These are phyloP conservation scores for Caenorhabditis sp. DNA, from an alignment of 2,888 invertebrate genomes.

Conservation along the genomic window DNA sequence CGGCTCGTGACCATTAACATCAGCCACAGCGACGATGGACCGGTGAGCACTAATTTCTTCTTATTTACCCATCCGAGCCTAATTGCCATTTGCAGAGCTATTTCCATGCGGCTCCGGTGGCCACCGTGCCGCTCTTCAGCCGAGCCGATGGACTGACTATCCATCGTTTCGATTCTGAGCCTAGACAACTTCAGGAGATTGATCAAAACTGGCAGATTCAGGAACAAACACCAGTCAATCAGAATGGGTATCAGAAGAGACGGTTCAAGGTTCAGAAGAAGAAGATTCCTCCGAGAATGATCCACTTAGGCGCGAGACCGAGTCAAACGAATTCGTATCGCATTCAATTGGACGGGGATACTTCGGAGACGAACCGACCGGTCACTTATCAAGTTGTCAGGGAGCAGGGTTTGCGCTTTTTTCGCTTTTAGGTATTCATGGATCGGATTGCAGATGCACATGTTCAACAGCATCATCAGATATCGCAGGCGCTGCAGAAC, in stretches of 20 bases:
- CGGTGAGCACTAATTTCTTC: too few relatives aligned
- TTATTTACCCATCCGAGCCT: too few relatives aligned
- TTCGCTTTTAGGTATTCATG: background rate
- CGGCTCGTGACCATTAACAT: constrained; percentile 47
- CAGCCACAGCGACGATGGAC: constrained; percentile 53
- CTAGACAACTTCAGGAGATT: constrained; percentile 39
- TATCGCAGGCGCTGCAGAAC: constrained; percentile 36
- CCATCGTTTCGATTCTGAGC: constrained; percentile 53
- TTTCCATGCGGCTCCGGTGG: constrained; percentile 36
- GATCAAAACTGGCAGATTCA: constrained; percentile 50
- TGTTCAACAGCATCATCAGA: constrained; percentile 33
- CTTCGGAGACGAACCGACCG: constrained; percentile 9
- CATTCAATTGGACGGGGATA: constrained; percentile 40
- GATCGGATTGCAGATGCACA: constrained; percentile 17
- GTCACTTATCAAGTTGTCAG: constrained; percentile 45
- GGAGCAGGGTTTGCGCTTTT: constrained; percentile 13
- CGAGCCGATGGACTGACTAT: constrained; percentile 43
- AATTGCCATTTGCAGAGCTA: constrained; percentile 18
- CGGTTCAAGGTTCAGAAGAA: constrained; percentile 41
- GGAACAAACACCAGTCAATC: constrained; percentile 12
- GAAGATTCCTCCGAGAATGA: constrained; percentile 51
- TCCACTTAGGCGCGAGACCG: constrained; percentile 32
- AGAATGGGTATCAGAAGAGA: constrained; percentile 34
- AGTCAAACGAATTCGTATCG: constrained; percentile 26
- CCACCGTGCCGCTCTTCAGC: constrained; percentile 13